Base-by-base conservation (phyloP, 2,113 vertebrate genomes). In the Saccopteryx bilineata region DNA sequence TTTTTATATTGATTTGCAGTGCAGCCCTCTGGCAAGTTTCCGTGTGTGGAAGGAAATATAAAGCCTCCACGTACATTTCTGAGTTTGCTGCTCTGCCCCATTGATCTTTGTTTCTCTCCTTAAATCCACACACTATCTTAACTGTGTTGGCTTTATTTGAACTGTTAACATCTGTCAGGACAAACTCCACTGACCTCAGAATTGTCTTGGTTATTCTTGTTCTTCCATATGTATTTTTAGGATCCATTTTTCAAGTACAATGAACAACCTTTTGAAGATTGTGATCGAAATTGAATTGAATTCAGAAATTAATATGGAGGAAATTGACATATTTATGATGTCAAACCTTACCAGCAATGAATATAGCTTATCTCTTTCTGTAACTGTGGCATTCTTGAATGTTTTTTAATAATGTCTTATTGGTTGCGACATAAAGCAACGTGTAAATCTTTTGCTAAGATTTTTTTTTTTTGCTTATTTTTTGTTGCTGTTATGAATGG, bases 391-490 rank as follows among this genome's bases (percentile, higher is more conserved):
- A 23, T 54, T 56, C 48, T 74, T 87, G 4, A 85, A 65, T 28
- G 58, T 24, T 52, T 87, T 86, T 66, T 48, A 87, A 56, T 87
- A 48, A 91, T 65, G 63, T 74, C 86, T 91, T 31, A 52, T 58
- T 81, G 50, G 79, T 69, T 68, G 18, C 46, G 83, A 56, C n/a
- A 60, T 76, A 31, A 87, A 96, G 24, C 54, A 90, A 84, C n/a
- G 84, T 60, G 46, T 82, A 72, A 50, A 54, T 60, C 48, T 90
- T 75, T 87, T 76, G 33, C 46, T 87, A 74, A 63, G 39, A 76
- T 85, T 76, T 82, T 75, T 74, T 90, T 91, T 90, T 93, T 52
- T 95, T 76, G 48, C 69, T 92, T 89, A 82, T 65, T 69, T 93
- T 93, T 93, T 39, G 14, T 94, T 90, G 69, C 48, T 91, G 12